Conservation (phyloP, 2,113 vertebrate genomes). For the Pachycephala philippinensis region DNA sequence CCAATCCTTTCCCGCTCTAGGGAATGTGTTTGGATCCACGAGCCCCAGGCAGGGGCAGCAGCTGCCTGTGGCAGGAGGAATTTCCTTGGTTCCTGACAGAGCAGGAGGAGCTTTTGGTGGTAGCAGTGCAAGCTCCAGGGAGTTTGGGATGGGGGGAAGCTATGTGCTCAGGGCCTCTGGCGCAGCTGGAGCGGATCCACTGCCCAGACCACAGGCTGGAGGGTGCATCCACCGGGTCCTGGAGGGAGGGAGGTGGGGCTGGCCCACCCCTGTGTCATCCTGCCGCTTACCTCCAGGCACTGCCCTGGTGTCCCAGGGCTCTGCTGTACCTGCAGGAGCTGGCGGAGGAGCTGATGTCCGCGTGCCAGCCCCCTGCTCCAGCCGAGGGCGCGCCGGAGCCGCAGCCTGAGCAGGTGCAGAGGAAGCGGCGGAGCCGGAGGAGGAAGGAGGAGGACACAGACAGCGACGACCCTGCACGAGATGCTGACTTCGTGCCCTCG, state of each 20-base stretch:
- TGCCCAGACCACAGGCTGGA: rapidly evolving
- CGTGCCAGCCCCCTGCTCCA: slow-evolving; percentile 2
- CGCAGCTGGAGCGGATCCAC: background rate
- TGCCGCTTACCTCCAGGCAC: background rate
- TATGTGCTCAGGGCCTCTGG: background rate
- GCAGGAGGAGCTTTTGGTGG: background rate
- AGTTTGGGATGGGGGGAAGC: background rate
- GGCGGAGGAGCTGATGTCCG: slow-evolving; percentile 74
- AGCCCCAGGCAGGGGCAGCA: background rate
- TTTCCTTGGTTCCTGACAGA: background rate
- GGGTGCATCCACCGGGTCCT: rapidly evolving
- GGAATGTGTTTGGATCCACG: background rate
- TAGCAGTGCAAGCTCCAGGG: background rate
- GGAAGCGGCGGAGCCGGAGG: slow-evolving; percentile 34
- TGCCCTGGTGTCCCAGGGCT: slow-evolving; percentile 73
- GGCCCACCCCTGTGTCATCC: rapidly evolving
- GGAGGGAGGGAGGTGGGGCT: background rate
- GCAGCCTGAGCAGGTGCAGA: background rate
- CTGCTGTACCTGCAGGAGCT: slow-evolving; percentile 88
- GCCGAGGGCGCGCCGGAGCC: background rate
- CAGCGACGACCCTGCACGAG: slow-evolving; percentile 37
- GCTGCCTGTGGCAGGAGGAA: background rate
- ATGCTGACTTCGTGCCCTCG: slow-evolving; percentile 83
- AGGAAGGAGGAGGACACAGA: slow-evolving; percentile 58
- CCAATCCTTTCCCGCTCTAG: background rate